phyloP scores from a whole-genome alignment of 2,113 vertebrate species.

The Hippocampus barbouri region DNA sequence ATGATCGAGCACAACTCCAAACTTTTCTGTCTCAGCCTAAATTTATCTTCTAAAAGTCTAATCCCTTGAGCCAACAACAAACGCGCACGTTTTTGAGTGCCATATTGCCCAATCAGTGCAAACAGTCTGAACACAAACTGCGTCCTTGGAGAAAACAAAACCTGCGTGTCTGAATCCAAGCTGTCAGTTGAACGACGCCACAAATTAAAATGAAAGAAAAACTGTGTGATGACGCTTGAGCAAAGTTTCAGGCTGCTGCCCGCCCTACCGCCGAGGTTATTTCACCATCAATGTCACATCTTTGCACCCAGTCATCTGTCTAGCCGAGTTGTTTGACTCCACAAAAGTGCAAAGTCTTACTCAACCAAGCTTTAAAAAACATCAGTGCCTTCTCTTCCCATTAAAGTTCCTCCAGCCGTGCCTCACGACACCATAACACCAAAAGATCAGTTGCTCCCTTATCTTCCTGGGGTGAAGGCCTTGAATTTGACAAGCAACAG shows the following conservation, averaged over 20 bases:
- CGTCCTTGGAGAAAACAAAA: conserved; percentile 2
- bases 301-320: not conserved
- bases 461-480: conserved; percentile 45
- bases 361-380: conserved; percentile 14
- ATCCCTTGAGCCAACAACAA: conserved; percentile 8
- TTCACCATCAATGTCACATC: not conserved
- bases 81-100: conserved; percentile 2
- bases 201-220: conserved; percentile 7
- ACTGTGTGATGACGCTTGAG: not conserved
- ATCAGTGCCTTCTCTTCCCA: conserved; percentile 32
- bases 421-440: conserved; percentile 35
- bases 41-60: conserved; percentile 8
- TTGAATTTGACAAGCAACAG: conserved; percentile 47
- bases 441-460: conserved; percentile 29
- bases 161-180: not conserved
- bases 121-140: conserved; percentile 9
- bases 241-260: conserved; percentile 9
- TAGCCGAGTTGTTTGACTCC: not conserved
- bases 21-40: not conserved
- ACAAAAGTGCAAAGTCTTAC: conserved; percentile 4
- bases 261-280: conserved; percentile 4
- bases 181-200: conserved; percentile 1
- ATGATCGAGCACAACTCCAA: not conserved
- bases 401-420: conserved; percentile 49
- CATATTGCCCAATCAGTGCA: conserved; percentile 17